A percentile compares a stretch with the other conserved stretches of the same genome.
Conservation (phyloP, 2,113 vertebrate species). For the Lampris megalopsis region DNA sequence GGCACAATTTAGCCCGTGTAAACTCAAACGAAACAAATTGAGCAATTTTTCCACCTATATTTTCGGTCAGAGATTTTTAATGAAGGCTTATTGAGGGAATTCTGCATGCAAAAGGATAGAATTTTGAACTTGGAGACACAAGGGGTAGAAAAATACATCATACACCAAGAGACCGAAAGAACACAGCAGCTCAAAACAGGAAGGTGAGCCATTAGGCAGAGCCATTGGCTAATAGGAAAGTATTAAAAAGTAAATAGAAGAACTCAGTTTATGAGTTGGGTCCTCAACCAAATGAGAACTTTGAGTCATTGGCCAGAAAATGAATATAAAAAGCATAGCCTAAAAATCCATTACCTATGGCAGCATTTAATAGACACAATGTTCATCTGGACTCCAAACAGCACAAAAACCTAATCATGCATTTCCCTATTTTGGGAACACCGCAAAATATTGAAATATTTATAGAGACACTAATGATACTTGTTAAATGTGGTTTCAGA, state of each 20-base stretch:
- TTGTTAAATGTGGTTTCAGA: conserved; percentile 50
- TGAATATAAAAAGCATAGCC: conserved; percentile 36
- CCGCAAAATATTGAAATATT: conserved; percentile 47
- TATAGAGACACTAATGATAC: conserved; percentile 50
- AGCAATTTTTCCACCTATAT: conserved; percentile 30
- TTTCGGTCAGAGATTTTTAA: conserved; percentile 60
- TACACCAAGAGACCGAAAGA: conserved; percentile 14
- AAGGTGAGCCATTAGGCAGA: conserved; percentile 9
- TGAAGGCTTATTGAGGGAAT: conserved; percentile 56
- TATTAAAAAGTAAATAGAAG: conserved; percentile 61
- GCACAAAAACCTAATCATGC: conserved; percentile 45
- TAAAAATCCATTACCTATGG: conserved; percentile 59
- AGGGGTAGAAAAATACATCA: conserved; percentile 28
- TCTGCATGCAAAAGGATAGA: conserved; percentile 34
- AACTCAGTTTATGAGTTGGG: conserved; percentile 60
- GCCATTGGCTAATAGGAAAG: conserved; percentile 51
- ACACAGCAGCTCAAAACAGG: conserved; percentile 2
- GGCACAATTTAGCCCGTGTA: conserved; percentile 51
- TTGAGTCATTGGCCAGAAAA: conserved; percentile 45
- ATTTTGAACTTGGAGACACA: conserved; percentile 43
- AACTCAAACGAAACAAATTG: conserved; percentile 7
- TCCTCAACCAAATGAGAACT: conserved; percentile 58
- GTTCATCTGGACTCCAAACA: conserved; percentile 44
- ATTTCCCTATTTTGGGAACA: conserved; percentile 56
- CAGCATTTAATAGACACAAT: conserved; percentile 54